Evolutionary conservation across 2,888 invertebrate genomes (phyloP).

Genomic region (Sipha maydis): DNA sequence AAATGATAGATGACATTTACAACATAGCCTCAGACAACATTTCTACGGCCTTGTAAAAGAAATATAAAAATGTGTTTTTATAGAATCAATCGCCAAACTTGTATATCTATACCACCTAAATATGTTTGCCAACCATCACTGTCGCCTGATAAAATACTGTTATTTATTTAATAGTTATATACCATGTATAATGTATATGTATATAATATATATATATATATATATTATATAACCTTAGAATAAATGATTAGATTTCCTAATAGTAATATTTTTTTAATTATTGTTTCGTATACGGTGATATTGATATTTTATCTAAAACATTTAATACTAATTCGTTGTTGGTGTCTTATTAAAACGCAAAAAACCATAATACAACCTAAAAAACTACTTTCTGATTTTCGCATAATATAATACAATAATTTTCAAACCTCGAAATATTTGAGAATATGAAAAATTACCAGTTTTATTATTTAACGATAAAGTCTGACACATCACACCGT

Average conservation of each 20-base stretch:
- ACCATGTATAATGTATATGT: no score
- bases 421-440: constrained; percentile 38
- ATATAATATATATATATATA: no score
- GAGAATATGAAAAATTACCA: constrained; percentile 17
- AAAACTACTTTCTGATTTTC: neutral
- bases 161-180: neutral
- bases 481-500: neutral
- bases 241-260: no score
- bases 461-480: constrained; percentile 38
- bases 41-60: neutral
- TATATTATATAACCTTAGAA: no score
- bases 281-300: no score
- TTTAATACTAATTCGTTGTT: neutral
- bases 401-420: neutral
- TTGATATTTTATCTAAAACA: neutral
- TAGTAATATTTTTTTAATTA: no score
- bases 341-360: neutral
- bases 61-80: neutral
- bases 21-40: neutral
- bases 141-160: neutral
- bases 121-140: neutral
- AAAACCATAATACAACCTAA: neutral
- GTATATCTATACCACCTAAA: no score
- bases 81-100: no score
- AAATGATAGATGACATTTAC: neutral